phyloP scores from a whole-genome alignment of 2,888 invertebrate species.

The Ectemnius continuus region DNA sequence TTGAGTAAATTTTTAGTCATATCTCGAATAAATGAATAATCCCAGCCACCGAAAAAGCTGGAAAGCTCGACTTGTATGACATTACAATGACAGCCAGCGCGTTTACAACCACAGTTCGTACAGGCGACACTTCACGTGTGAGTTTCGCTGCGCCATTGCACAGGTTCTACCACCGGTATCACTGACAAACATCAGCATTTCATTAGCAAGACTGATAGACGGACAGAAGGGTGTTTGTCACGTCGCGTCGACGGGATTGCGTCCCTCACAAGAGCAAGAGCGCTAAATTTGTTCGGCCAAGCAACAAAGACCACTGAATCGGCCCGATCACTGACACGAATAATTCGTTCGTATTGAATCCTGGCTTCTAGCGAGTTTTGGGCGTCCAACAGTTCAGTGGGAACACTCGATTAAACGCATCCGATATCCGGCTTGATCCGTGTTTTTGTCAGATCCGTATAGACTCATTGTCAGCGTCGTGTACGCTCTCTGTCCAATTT shows the following conservation, averaged over 20 bases:
- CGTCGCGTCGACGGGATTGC: slow-evolving; percentile 15
- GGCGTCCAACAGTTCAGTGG: not conserved
- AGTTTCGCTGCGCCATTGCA: slow-evolving; percentile 19
- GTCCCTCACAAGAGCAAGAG: not conserved
- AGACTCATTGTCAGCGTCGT: too few species aligned
- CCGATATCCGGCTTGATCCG: too few species aligned
- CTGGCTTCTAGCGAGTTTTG: too few species aligned
- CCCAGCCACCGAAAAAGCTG: not conserved
- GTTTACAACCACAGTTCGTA: slow-evolving; percentile 14
- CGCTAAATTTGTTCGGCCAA: slow-evolving; percentile 24
- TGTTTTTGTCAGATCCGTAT: too few species aligned
- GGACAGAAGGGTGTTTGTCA: slow-evolving; percentile 19
- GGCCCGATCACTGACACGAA: slow-evolving; percentile 13
- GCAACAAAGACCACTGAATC: slow-evolving; percentile 25
- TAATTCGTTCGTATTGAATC: slow-evolving; percentile 1
- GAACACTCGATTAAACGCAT: not conserved
- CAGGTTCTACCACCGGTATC: slow-evolving; percentile 8
- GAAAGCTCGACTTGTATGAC: slow-evolving; percentile 3
- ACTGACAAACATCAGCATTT: slow-evolving; percentile 36
- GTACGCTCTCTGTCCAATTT: too few species aligned
- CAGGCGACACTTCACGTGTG: slow-evolving; percentile 29
- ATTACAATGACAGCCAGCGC: not conserved
- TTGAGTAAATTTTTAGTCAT: too few species aligned
- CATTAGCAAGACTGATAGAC: slow-evolving; percentile 21
- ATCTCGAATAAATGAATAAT: too few species aligned